Evolutionary conservation across 2,888 invertebrate genomes (phyloP), one percentile per base, ranked within the genome.

Genomic region (Clusia tigrina): DNA sequence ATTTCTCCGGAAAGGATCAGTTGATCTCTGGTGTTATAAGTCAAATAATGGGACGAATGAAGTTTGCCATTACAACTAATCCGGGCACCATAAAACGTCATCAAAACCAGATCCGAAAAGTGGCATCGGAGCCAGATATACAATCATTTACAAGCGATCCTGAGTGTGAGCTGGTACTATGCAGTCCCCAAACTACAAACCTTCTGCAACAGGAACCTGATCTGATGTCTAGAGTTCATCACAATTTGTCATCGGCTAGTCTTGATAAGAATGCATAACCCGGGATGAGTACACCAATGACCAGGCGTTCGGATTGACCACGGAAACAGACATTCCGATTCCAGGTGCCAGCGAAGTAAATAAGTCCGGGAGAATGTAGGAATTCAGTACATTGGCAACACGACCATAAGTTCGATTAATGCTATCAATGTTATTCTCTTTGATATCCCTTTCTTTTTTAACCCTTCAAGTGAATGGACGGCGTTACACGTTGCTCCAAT

Each of bases 301-400:
- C n/a, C 3, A 6, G 42, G 3, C 42, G 42, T n/a, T 42, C 42
- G 42, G 42, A 42, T 3, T 3, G 42, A 42, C 9, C n/a, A 15
- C 42, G 42, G n/a, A 15, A 6, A n/a, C 9, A 42, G 42, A 42
- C n/a, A 3, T 10, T 42, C 3, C 9, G 42, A n/a, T 42, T 42
- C 42, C 42, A 42, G n/a, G n/a, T 42, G 3, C 42, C 42, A 6
- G 9, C n/a, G n/a, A 42, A 6, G 42, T 42, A 42, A 15, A 15
- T 42, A 42, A 42, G 42, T 42, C 42, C n/a, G n/a, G 42, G 42
- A n/a, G 42, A 42, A 42, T 42, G 42, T 42, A 42, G n/a, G 42
- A 42, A 42, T 32, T 32, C 32, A 32, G 12, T 32, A 32, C n/a
- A n/a, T n/a, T n/a, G n/a, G n/a, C n/a, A n/a, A n/a, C n/a, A n/a